Percentiles rank a stretch among this genome's conserved stretches.
Evolutionary conservation across 2,797 vertebrate genomes (phyloP).

Genomic region (Sarcoramphus papa): DNA sequence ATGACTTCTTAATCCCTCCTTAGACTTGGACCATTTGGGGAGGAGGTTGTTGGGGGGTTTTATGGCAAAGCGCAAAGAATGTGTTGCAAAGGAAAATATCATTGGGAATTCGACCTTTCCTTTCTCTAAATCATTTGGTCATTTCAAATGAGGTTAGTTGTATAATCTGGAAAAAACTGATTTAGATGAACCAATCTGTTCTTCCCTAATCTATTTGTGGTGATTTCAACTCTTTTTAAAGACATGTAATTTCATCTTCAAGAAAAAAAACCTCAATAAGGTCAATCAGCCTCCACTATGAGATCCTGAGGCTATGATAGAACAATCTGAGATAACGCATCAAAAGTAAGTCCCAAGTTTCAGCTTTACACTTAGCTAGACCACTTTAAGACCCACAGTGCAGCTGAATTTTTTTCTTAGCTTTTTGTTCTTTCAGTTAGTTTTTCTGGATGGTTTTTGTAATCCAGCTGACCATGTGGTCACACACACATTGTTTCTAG

Average conservation of each 20-base stretch:
- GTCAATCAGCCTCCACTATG: not conserved
- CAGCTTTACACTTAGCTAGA: not conserved
- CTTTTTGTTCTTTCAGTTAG: not conserved
- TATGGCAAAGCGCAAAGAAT: not conserved
- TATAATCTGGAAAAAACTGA: not conserved
- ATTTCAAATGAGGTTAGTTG: slow-evolving; percentile 7
- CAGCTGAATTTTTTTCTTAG: not conserved
- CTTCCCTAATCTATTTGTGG: not conserved
- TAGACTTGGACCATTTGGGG: not conserved
- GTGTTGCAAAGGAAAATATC: not conserved
- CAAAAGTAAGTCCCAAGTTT: not conserved
- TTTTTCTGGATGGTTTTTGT: not conserved
- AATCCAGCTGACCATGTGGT: not conserved
- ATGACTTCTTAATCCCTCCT: not conserved
- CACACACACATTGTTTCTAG: not conserved
- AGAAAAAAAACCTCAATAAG: not conserved
- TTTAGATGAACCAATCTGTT: not conserved
- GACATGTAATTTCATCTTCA: not conserved
- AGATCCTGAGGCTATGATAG: not conserved
- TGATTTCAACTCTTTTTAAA: not conserved
- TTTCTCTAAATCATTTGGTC: not conserved
- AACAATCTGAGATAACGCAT: not conserved
- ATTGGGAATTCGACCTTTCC: not conserved
- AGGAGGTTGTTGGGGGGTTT: not conserved
- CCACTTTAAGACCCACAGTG: not conserved